Conservation (phyloP, 2,888 invertebrate genomes). For the Unio delphinus region DNA sequence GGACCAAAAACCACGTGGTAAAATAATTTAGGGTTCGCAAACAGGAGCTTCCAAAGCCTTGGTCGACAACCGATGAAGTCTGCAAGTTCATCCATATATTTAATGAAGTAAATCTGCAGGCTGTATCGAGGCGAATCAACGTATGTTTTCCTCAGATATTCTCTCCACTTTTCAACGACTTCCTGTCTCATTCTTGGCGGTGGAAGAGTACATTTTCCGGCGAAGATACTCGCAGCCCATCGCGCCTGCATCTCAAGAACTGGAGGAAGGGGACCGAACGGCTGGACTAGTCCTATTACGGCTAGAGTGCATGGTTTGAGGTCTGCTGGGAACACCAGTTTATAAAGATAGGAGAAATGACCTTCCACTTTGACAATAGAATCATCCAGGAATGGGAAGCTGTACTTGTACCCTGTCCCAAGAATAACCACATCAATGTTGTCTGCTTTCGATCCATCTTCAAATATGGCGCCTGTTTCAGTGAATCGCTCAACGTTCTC, state of each 20-base stretch:
- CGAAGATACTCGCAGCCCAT: conserved; percentile 40
- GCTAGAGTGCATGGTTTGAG: conserved; percentile 37
- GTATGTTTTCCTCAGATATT: conserved; percentile 32
- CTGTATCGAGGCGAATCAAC: conserved; percentile 44
- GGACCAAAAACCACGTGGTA: conserved; percentile 34
- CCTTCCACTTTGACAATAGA: conserved; percentile 30
- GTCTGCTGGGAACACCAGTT: conserved; percentile 41
- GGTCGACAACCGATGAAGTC: conserved; percentile 42
- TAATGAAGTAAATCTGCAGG: conserved; percentile 45
- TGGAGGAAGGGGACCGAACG: conserved; percentile 46
- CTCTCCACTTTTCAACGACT: conserved; percentile 31
- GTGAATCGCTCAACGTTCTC: conserved; percentile 38
- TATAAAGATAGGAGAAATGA: conserved; percentile 40
- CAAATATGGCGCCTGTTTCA: conserved; percentile 34
- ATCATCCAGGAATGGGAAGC: conserved; percentile 47
- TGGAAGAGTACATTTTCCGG: conserved; percentile 34
- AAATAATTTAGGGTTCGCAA: conserved; percentile 35
- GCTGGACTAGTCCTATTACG: conserved; percentile 48
- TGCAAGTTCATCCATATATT: conserved; percentile 38
- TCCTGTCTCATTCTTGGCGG: conserved; percentile 14
- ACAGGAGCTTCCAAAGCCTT: conserved; percentile 38
- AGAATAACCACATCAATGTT: conserved; percentile 45
- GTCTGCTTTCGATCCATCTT: conserved; percentile 32
- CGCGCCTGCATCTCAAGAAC: conserved; percentile 45
- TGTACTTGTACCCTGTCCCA: conserved; percentile 42